These are phyloP conservation scores for Diogma glabrata DNA, from an alignment of 2,888 invertebrate genomes.

Conservation along the genomic window DNA sequence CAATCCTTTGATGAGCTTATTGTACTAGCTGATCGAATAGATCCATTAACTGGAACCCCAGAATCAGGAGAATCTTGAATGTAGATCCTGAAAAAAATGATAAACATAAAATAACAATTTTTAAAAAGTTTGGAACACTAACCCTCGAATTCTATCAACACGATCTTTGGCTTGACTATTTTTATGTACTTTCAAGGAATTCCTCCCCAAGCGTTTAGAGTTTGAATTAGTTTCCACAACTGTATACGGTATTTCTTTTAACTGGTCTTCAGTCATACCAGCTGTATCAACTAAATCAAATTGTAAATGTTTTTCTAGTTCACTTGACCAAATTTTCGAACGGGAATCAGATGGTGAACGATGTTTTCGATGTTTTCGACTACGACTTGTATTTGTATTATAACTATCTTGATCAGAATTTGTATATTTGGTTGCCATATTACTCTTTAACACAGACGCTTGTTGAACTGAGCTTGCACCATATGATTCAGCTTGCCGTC, in stretches of 20 bases:
- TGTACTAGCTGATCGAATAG: conserved; percentile 48
- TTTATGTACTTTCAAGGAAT: conserved; percentile 36
- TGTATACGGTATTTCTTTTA: conserved; percentile 79
- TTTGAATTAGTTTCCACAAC: conserved; percentile 56
- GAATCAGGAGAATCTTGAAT: neutral
- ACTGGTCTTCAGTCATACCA: conserved; percentile 78
- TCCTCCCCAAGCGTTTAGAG: conserved; percentile 32
- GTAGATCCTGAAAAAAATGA: conserved; percentile 5
- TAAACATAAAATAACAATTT: neutral
- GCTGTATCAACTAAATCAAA: conserved; percentile 79
- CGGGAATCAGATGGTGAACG: conserved; percentile 62
- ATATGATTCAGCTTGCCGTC: conserved; percentile 51
- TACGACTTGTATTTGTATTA: conserved; percentile 30
- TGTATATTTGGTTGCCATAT: conserved; percentile 36
- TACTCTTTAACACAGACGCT: conserved; percentile 54
- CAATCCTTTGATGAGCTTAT: conserved; percentile 44
- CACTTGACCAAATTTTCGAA: conserved; percentile 58
- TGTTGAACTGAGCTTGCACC: conserved; percentile 49
- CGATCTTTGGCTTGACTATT: conserved; percentile 36
- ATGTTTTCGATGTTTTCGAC: conserved; percentile 42
- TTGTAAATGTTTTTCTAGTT: conserved; percentile 75
- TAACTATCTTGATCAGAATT: conserved; percentile 43
- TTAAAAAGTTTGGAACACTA: conserved; percentile 20
- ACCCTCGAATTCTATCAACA: conserved; percentile 37
- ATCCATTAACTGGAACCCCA: conserved; percentile 33